Evolutionary conservation across 2,888 invertebrate species (phyloP).

Genomic region (Icerya purchasi): DNA sequence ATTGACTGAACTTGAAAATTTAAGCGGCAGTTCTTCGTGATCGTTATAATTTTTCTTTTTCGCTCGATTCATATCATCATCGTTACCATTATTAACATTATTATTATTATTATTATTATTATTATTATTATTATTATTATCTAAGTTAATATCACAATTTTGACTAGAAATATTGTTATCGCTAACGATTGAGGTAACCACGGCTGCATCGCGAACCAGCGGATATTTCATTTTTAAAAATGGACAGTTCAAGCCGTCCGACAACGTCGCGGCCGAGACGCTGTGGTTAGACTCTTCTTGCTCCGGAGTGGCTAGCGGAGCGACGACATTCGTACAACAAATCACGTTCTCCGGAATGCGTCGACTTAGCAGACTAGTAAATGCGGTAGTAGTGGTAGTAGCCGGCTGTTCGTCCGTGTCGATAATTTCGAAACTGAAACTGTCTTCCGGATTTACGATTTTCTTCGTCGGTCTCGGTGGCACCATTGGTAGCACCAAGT

Average conservation of each 20-base stretch:
- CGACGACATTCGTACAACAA: no score
- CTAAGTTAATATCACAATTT: constrained; percentile 11
- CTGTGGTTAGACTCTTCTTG: constrained; percentile 19
- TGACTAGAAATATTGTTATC: constrained; percentile 9
- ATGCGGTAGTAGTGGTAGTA: no score
- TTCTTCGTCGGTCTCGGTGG: constrained; percentile 20
- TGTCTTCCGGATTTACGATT: constrained; percentile 39
- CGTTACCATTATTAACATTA: background rate
- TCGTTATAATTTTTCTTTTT: background rate
- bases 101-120: background rate
- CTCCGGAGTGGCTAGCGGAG: constrained; percentile 39
- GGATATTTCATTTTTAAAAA: background rate
- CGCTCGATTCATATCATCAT: background rate
- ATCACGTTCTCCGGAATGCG: background rate
- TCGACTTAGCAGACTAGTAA: no score
- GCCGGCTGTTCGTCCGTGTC: constrained; percentile 52
- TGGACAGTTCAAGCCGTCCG: background rate
- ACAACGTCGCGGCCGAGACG: no score
- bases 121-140: background rate
- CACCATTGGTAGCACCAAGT: constrained; percentile 17
- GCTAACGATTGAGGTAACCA: background rate
- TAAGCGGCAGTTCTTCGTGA: background rate
- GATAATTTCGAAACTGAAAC: constrained; percentile 62
- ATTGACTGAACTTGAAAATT: background rate
- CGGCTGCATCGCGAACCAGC: no score